A percentile compares a stretch with the other conserved stretches of the same genome.
Conservation (phyloP, 37 sponge, comb jelly and placozoan species). For the Aphrocallistes beatrix region DNA sequence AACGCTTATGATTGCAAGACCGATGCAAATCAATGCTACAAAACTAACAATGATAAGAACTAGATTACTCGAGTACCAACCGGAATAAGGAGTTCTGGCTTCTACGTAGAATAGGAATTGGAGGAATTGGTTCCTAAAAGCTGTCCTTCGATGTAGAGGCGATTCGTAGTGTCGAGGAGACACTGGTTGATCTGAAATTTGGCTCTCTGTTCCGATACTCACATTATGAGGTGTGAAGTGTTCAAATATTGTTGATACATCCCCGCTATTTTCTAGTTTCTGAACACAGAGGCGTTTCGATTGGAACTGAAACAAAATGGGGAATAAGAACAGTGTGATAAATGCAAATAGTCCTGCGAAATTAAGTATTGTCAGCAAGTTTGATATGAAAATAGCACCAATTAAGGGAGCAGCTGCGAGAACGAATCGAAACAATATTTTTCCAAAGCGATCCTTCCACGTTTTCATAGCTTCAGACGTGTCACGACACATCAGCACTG, state of each 20-base stretch:
- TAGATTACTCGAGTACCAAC: slow-evolving; percentile 4
- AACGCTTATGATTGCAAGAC: neutral
- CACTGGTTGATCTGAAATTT: neutral
- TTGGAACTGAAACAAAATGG: slow-evolving; percentile 50
- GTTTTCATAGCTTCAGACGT: slow-evolving; percentile 23
- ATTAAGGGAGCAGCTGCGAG: slow-evolving; percentile 42
- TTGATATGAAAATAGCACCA: slow-evolving; percentile 54
- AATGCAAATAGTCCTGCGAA: slow-evolving; percentile 75
- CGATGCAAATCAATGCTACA: neutral
- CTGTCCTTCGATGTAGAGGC: neutral
- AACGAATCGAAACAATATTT: slow-evolving; percentile 29
- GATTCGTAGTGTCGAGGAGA: neutral
- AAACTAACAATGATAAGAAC: neutral
- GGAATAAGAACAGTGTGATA: slow-evolving; percentile 54
- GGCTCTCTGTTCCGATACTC: neutral
- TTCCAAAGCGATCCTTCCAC: slow-evolving; percentile 18
- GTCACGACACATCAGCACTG: slow-evolving; percentile 36
- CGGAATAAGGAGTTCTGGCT: neutral
- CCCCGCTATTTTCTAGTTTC: slow-evolving; percentile 18
- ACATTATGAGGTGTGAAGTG: neutral
- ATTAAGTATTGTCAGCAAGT: slow-evolving; percentile 58
- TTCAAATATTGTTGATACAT: neutral
- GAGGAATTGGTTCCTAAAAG: neutral
- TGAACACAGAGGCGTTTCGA: slow-evolving; percentile 46
- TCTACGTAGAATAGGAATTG: neutral